Evolutionary conservation across 2,797 vertebrate genomes (phyloP).

Genomic region (Crax fasciolata): DNA sequence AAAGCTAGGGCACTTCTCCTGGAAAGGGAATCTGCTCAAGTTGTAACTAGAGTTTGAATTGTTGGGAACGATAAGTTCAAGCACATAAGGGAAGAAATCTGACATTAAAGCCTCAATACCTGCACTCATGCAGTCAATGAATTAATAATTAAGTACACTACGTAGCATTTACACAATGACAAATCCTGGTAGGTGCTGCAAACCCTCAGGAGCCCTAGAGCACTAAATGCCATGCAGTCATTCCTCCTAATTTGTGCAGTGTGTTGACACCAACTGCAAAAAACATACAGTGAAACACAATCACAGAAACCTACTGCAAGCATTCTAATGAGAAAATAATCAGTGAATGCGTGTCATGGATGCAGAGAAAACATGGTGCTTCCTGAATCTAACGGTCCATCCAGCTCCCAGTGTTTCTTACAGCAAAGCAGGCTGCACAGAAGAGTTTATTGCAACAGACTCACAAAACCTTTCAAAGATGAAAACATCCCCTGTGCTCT

Average conservation of each 20-base stretch:
- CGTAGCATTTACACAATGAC: neutral
- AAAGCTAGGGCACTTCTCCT: conserved; percentile 12
- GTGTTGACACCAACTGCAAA: neutral
- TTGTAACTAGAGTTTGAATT: conserved; percentile 43
- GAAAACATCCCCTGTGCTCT: neutral
- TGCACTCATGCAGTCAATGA: neutral
- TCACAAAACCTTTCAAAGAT: neutral
- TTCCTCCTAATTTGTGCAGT: neutral
- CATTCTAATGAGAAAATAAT: neutral
- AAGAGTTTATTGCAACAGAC: neutral
- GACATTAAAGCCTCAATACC: neutral
- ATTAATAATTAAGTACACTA: neutral
- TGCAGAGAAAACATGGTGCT: neutral
- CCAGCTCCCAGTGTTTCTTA: neutral
- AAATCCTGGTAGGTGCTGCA: neutral
- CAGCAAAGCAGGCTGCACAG: neutral
- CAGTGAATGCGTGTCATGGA: neutral
- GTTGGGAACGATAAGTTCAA: conserved; percentile 38
- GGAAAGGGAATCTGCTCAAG: conserved; percentile 15
- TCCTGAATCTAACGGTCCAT: neutral
- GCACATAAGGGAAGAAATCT: conserved; percentile 7
- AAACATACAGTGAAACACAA: neutral
- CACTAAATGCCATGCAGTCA: neutral
- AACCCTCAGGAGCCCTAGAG: neutral
- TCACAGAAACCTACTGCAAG: neutral